A percentile compares a stretch with the other conserved stretches of the same genome.
phyloP scores from a whole-genome alignment of 2,797 vertebrate genomes.

The Phalanger gymnotis region DNA sequence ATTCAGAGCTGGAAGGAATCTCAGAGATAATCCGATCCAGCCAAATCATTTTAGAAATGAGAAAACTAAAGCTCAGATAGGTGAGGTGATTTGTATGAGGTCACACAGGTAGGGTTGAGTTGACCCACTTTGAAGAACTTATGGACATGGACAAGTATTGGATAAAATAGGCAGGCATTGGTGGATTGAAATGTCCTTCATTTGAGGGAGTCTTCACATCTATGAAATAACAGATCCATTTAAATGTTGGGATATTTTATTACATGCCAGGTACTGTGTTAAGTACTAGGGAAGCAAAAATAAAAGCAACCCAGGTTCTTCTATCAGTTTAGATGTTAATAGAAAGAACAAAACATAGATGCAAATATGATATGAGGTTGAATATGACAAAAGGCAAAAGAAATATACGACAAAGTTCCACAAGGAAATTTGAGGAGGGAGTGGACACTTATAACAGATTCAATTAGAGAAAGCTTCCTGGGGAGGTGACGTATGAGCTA shows the following conservation, averaged over 20 bases:
- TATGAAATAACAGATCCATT: not conserved
- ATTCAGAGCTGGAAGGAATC: not conserved
- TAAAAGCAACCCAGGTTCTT: not conserved
- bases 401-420: not conserved
- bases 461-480: not conserved
- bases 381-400: not conserved
- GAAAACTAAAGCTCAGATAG: not conserved
- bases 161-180: not conserved
- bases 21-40: not conserved
- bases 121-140: not conserved
- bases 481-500: not conserved
- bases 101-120: not conserved
- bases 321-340: not conserved
- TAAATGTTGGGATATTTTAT: not conserved
- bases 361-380: not conserved
- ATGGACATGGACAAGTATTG: not conserved
- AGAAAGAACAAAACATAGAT: not conserved
- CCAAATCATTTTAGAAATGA: not conserved
- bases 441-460: not conserved
- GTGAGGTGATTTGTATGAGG: not conserved
- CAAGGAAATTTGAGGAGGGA: not conserved
- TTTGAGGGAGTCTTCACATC: not conserved
- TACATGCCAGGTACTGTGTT: not conserved
- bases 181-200: not conserved
- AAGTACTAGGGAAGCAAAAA: not conserved